phyloP scores from a whole-genome alignment of 2,797 vertebrate species.

The Emys orbicularis region DNA sequence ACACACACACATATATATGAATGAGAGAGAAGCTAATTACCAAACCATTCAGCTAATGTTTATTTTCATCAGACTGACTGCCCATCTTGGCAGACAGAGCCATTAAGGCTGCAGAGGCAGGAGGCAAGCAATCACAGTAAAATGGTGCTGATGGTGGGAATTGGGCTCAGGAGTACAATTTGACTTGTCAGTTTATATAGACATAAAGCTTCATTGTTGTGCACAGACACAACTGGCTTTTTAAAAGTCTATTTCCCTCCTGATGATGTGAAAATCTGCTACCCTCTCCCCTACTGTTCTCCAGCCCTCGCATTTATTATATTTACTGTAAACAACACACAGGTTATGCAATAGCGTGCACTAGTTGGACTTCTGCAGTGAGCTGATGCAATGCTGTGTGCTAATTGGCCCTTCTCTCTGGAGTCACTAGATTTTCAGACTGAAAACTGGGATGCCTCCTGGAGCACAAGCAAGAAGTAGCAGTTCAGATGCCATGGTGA shows the following conservation, averaged over 20 bases:
- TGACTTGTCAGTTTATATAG: constrained; percentile 87
- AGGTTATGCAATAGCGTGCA: not conserved
- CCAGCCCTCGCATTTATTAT: constrained; percentile 36
- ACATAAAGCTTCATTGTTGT: constrained; percentile 81
- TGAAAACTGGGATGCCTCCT: not conserved
- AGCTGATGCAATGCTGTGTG: not conserved
- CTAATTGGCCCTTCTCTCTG: too few species aligned
- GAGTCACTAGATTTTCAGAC: not conserved
- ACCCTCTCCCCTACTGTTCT: constrained; percentile 56
- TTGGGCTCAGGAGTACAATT: constrained; percentile 81
- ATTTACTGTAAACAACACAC: not conserved
- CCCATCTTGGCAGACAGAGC: constrained; percentile 73
- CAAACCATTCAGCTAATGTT: constrained; percentile 76
- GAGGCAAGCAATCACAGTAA: constrained; percentile 69
- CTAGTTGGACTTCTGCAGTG: not conserved
- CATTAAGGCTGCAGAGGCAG: constrained; percentile 71
- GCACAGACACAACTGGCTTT: constrained; percentile 75
- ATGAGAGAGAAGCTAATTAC: constrained; percentile 80
- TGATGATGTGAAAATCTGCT: constrained; percentile 74
- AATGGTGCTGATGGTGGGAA: constrained; percentile 80
- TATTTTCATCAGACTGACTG: constrained; percentile 80
- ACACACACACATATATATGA: not conserved
- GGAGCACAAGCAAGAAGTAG: not conserved
- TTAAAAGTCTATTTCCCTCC: constrained; percentile 75
- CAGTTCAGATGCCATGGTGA: not conserved